phyloP scores from a whole-genome alignment of 2,888 invertebrate genomes.

The Aphelenchoides bicaudatus region DNA sequence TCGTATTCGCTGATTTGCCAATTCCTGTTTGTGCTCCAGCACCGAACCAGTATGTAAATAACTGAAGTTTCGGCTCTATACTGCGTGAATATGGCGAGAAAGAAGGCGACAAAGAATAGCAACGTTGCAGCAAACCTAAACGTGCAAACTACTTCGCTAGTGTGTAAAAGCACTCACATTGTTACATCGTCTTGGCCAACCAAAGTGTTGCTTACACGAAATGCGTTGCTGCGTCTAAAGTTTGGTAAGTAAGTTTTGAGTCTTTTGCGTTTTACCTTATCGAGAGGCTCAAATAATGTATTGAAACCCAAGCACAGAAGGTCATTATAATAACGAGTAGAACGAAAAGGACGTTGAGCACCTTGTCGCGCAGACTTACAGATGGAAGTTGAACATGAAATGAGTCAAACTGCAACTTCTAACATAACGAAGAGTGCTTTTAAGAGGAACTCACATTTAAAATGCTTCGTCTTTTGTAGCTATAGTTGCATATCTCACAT shows the following conservation, averaged over 20 bases:
- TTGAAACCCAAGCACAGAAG: slow-evolving; percentile 48
- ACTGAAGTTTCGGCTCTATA: slow-evolving; percentile 47
- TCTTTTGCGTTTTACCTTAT: slow-evolving; percentile 20
- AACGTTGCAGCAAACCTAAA: slow-evolving; percentile 66
- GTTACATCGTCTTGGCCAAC: slow-evolving; percentile 62
- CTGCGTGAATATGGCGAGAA: slow-evolving; percentile 65
- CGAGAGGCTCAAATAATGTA: slow-evolving; percentile 38
- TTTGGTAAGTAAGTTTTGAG: neutral
- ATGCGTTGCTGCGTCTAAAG: neutral
- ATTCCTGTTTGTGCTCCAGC: slow-evolving; percentile 55
- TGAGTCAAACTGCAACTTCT: slow-evolving; percentile 24
- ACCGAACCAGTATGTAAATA: slow-evolving; percentile 27
- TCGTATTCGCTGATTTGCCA: slow-evolving; percentile 58
- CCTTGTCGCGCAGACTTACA: slow-evolving; percentile 63
- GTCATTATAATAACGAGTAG: slow-evolving; percentile 64
- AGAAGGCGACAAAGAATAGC: slow-evolving; percentile 66
- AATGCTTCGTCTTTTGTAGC: slow-evolving; percentile 64
- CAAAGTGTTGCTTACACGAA: slow-evolving; percentile 10
- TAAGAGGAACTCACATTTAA: slow-evolving; percentile 62
- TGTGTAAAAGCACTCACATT: no score
- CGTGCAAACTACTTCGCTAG: no score
- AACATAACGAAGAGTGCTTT: slow-evolving; percentile 19
- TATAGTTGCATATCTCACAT: slow-evolving; percentile 66
- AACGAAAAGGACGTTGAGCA: slow-evolving; percentile 65
- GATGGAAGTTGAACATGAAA: slow-evolving; percentile 63